phyloP scores from a whole-genome alignment of 2,797 vertebrate genomes.

The Rousettus madagascariensis region DNA sequence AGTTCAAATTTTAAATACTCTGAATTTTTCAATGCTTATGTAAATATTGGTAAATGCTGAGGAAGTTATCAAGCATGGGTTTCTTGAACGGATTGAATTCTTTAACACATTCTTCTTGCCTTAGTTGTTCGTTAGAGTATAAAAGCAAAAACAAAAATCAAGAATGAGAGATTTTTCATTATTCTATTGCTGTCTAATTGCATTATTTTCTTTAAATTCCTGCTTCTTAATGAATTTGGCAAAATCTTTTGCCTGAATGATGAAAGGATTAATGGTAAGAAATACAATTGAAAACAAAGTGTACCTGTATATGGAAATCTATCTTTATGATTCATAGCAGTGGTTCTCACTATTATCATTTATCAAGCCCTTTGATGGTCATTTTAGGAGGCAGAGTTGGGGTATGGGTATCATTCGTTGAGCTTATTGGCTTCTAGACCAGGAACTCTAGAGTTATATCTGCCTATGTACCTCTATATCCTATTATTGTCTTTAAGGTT shows the following conservation, averaged over 20 bases:
- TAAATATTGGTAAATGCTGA: neutral
- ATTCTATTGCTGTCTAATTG: neutral
- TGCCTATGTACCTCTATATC: neutral
- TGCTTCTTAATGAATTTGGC: neutral
- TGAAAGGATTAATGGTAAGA: neutral
- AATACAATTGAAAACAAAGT: neutral
- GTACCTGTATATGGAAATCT: neutral
- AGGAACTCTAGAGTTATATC: neutral
- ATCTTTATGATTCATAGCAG: neutral
- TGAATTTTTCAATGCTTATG: neutral
- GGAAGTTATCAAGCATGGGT: neutral
- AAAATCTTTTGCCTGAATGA: neutral
- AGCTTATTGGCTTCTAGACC: neutral
- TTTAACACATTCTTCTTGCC: neutral
- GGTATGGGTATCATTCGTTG: neutral
- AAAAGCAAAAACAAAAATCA: constrained; percentile 6
- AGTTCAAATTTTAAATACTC: constrained; percentile 3
- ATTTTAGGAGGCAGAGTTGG: neutral
- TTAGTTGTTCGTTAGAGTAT: neutral
- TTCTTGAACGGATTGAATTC: neutral
- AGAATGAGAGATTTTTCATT: neutral
- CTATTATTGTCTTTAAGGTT: neutral
- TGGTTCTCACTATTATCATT: neutral
- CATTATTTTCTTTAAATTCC: constrained; percentile 27
- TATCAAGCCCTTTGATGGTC: neutral